Evolutionary conservation across 2,888 invertebrate genomes (phyloP), one percentile per base, ranked within the genome.

Genomic region (Erebia aethiops): DNA sequence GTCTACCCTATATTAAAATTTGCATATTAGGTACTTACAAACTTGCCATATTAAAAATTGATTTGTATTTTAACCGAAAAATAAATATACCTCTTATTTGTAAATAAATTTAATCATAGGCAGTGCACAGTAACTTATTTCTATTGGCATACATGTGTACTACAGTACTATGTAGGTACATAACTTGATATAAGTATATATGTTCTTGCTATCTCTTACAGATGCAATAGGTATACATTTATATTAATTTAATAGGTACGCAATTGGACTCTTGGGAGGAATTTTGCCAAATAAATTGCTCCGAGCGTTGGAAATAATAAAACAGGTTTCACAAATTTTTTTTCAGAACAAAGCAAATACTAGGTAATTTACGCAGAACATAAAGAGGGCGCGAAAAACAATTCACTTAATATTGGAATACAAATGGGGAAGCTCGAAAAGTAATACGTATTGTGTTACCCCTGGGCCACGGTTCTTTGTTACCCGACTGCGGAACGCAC

Each of bases 361-460:
- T 73, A 67, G n/a, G n/a, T n/a, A n/a, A 71, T 73, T 73, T 69
- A 64, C 64, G 73, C 64, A 54, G 62, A 69, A 64, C 49, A 67
- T 63, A 73, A 70, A 66, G 54, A 16, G 67, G 64, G 67, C 41
- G 71, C 68, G 66, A 71, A 73, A 73, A 73, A 73, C 71, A 69
- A 73, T 73, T 71, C 67, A 72, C 64, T 70, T 74, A 68, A 72
- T 72, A 70, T 74, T 68, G 65, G 70, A 72, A 67, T 71, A 74
- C 78, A 83, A 83, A 84, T 80, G 76, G 77, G 75, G 78, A 71
- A 75, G 67, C 76, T 79, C 80, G 77, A 82, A 82, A 82, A 76
- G 75, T 76, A 82, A 82, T 81, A 81, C 78, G 78, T 82, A 82
- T 82, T 85, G 75, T 77, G 80, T 82, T 81, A 78, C 79, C 72